These are phyloP conservation scores for Osedax fenrisi DNA, from an alignment of 2,888 invertebrate genomes.

Conservation along the genomic window DNA sequence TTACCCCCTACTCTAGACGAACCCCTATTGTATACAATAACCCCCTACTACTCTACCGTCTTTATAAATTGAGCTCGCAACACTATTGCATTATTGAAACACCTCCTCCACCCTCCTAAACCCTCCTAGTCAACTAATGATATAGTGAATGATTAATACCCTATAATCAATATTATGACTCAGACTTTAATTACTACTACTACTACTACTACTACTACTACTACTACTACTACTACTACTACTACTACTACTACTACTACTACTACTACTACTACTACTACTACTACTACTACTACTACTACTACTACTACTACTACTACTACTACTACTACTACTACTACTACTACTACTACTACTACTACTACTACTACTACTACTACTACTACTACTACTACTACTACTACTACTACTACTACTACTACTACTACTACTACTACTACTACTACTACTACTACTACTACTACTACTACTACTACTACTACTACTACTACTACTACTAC, in stretches of 20 bases:
- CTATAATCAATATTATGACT: no score
- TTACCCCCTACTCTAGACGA: conserved; percentile 59
- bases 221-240: not conserved
- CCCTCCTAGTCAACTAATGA: no score
- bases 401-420: conserved; percentile 16
- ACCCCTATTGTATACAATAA: no score
- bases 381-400: not conserved
- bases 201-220: not conserved
- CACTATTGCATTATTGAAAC: no score
- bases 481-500: conserved; percentile 27
- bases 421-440: conserved; percentile 24
- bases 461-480: conserved; percentile 17
- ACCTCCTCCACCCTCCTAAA: no score
- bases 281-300: conserved; percentile 6
- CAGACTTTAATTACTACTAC: conserved; percentile 3
- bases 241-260: conserved; percentile 3
- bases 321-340: conserved; percentile 7
- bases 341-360: not conserved
- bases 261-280: not conserved
- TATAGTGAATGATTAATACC: no score
- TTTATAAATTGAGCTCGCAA: no score
- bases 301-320: conserved; percentile 2
- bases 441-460: conserved; percentile 27
- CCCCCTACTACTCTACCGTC: no score
- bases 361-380: not conserved